A percentile compares a stretch with the other conserved stretches of the same genome.
Conservation (phyloP, 2,113 vertebrate species). For the Mirza zaza region DNA sequence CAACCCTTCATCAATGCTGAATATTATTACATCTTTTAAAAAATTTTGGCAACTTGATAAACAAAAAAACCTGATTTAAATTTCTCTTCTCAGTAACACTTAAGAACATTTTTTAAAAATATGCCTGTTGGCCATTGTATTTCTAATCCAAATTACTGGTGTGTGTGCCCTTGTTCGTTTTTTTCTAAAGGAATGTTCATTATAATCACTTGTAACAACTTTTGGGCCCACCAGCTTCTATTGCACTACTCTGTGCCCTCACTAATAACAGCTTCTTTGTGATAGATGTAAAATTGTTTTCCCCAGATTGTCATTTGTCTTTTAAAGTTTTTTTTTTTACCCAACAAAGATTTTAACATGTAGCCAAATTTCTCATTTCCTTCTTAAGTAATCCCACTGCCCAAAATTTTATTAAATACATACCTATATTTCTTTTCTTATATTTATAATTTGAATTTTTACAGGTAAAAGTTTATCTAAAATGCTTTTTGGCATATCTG, state of each 20-base stretch:
- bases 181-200: neutral
- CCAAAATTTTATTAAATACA: neutral
- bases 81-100: neutral
- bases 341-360: neutral
- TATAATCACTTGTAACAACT: neutral
- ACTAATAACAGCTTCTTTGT: neutral
- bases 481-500: neutral
- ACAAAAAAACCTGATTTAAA: neutral
- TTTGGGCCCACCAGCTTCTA: neutral
- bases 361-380: neutral
- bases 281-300: neutral
- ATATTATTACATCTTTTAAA: neutral
- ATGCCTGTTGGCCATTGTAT: neutral
- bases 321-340: neutral
- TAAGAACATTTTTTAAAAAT: neutral
- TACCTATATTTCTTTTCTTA: neutral
- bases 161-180: neutral
- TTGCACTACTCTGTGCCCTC: neutral
- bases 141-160: neutral
- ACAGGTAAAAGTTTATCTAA: neutral
- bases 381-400: neutral
- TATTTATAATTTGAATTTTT: neutral
- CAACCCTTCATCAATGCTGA: neutral
- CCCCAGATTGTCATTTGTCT: neutral
- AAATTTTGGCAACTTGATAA: neutral